Base-by-base conservation (phyloP, 2,888 invertebrate species). In the Erannis defoliaria region DNA sequence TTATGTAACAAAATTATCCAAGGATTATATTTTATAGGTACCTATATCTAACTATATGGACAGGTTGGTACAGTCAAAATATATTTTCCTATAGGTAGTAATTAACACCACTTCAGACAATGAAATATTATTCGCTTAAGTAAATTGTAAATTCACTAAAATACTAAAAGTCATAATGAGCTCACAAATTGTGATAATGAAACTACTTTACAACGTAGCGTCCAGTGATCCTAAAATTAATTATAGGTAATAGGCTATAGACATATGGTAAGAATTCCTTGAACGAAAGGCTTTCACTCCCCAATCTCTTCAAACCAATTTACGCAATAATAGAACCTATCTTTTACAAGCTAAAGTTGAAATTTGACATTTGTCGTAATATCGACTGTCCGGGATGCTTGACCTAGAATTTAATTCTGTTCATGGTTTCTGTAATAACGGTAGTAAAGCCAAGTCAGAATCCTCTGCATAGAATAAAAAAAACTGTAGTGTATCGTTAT, bases 401-500 rank as follows among this genome's bases (percentile, higher is more conserved):
- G 70, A 70, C 70, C 70, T 70, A 70, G 68, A 68, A 70, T 68
- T 70, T 54, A 62, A 33, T 64, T 62, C 43, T 65, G 62, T 66
- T 57, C 66, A 54, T 63, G 46, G 51, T 55, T 29, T 16, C 45
- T 51, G n/a, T 38, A 5, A 38, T n/a, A n/a, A 5, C 21, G 18
- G 26, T 18, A 38, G 16, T 31, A 31, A 31, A 19, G 1, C 18
- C 6, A 12, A 31, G 31, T 19, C 16, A 45, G 16, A n/a, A n/a
- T n/a, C n/a, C n/a, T n/a, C n/a, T n/a, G n/a, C n/a, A n/a, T n/a
- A n/a, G n/a, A n/a, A n/a, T n/a, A n/a, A n/a, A n/a, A n/a, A n/a
- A n/a, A n/a, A n/a, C n/a, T n/a, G n/a, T n/a, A n/a, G 31, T 26
- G 14, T 12, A 19, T n/a, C 19, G 9, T 26, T 33, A 5, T 29